Conservation (phyloP, 2,113 vertebrate genomes). For the Fregata magnificens region DNA sequence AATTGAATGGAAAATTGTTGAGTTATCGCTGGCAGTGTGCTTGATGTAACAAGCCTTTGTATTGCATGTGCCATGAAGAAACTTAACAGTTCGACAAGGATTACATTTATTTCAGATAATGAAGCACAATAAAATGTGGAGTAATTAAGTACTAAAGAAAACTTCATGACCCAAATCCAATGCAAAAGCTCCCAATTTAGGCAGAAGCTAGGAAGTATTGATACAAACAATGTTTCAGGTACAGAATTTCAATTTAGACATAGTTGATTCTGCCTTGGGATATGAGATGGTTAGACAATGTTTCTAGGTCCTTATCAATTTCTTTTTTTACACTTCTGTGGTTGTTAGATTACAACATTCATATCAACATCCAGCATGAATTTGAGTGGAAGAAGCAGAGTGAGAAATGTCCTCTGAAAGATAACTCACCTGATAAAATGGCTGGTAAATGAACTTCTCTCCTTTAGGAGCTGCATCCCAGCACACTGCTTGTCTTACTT, state of each 20-base stretch:
- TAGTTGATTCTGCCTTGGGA: background rate
- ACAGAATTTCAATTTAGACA: background rate
- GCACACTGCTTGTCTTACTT: background rate
- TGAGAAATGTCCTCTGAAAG: background rate
- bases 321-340: background rate
- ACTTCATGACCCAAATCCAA: background rate
- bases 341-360: background rate
- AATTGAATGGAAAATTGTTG: slow-evolving; percentile 37
- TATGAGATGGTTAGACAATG: background rate
- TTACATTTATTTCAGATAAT: slow-evolving; percentile 32
- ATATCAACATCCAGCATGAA: background rate
- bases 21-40: background rate
- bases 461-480: background rate
- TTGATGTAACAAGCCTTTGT: background rate
- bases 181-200: background rate
- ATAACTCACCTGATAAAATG: background rate
- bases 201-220: background rate
- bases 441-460: background rate
- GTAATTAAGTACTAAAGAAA: background rate
- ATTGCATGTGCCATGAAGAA: background rate
- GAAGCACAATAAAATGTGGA: background rate
- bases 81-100: background rate
- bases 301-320: background rate
- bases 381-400: background rate
- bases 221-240: background rate